Base-by-base conservation (phyloP, 1,140 invertebrate species). In the Drosophila persimilis region DNA sequence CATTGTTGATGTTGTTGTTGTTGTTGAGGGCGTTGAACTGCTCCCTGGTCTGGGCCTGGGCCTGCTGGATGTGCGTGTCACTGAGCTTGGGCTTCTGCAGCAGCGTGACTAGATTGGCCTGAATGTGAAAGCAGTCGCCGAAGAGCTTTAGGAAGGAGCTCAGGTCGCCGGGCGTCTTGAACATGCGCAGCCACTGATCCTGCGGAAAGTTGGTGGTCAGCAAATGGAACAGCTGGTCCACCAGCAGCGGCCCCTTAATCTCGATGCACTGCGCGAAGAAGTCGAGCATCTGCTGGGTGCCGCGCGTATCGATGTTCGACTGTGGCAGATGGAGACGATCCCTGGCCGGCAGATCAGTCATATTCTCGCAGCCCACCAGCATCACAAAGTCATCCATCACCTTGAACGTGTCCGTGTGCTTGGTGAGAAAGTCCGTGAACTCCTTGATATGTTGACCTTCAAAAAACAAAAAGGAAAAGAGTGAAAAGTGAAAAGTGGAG, bases 71-170 rank as follows among this genome's bases (percentile, higher is more conserved):
- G 63, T 93, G 91, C 53, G 93, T 93, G 67, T 93, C 93, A 76
- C 92, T 93, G 78, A 95, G 92, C 94, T 95, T 94, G 69, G 95
- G 94, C 76, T 94, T 94, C 75, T 94, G 94, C 75, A 96, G 93
- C 63, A 98, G 90, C 26, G 95, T 96, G 67, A 98, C 97, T 77
- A 97, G 93, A 92, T 98, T 97, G 46, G 95, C 94, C 91, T 98
- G 97, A 39, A 98, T 96, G 86, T 97, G 95, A 91, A 98, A 98
- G 73, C 95, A 95, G 90, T 98, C 96, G 7, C 96, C 96, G 89
- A 97, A 97, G 92, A 98, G 95, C 92, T 97, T 96, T 3, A 98
- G 92, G 89, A 98, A 98, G 20, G 96, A 97, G 43, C 94, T 94
- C 47, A 98, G 92, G 92, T 98, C 97, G 48, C 95, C 95, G 1